Conservation (phyloP, 2,888 invertebrate genomes). For the Himalopsyche japonica region DNA sequence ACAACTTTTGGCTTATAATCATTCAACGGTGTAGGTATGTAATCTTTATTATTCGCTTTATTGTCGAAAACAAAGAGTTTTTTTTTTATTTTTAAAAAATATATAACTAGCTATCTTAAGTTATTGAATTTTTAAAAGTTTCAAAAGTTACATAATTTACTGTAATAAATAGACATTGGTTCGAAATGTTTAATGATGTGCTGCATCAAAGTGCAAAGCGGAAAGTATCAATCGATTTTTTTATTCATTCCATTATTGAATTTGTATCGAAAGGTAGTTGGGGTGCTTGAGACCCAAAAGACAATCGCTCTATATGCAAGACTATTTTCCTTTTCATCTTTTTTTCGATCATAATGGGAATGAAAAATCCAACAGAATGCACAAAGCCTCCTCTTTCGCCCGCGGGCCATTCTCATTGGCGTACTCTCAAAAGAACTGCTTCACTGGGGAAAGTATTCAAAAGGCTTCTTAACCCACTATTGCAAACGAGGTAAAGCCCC, state of each 20-base stretch:
- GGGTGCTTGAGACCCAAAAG: neutral
- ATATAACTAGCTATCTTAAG: too few species aligned
- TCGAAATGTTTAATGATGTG: too few species aligned
- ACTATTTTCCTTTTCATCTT: slow-evolving; percentile 5
- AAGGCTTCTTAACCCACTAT: neutral
- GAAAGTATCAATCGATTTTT: too few species aligned
- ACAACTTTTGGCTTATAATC: too few species aligned
- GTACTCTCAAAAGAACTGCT: neutral
- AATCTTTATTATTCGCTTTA: too few species aligned
- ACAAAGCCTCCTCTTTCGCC: slow-evolving; percentile 10
- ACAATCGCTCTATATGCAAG: neutral
- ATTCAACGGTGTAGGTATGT: too few species aligned
- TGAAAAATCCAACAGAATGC: slow-evolving; percentile 14
- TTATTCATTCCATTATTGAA: neutral
- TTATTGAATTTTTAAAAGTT: too few species aligned
- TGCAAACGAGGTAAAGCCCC: neutral
- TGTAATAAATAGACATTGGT: too few species aligned
- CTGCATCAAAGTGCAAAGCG: too few species aligned
- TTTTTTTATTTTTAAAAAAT: too few species aligned
- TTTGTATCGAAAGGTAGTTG: neutral
- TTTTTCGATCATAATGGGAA: neutral
- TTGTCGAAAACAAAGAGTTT: too few species aligned
- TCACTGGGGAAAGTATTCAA: neutral
- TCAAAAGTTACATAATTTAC: too few species aligned
- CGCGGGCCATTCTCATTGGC: slow-evolving; percentile 12